phyloP scores from a whole-genome alignment of 2,797 vertebrate species.

The Phrynocephalus forsythii region DNA sequence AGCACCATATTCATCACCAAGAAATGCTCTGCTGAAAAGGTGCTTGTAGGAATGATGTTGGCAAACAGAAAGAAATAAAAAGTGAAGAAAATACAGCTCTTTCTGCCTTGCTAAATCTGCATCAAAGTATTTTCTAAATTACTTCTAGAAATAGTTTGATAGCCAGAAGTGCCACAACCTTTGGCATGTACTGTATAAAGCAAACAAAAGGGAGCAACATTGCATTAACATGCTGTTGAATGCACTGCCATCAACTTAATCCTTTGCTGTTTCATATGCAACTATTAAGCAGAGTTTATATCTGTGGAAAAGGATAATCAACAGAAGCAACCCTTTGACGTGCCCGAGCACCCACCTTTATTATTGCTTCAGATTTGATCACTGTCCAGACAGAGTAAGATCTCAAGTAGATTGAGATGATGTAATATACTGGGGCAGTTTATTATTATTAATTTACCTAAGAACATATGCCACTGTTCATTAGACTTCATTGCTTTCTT shows the following conservation, averaged over 20 bases:
- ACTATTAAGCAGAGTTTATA: background rate
- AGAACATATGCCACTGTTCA: no score
- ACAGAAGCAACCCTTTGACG: background rate
- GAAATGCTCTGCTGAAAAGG: background rate
- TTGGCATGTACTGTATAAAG: background rate
- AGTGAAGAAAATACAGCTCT: background rate
- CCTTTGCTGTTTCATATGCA: background rate
- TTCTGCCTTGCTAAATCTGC: background rate
- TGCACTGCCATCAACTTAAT: background rate
- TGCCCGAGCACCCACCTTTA: background rate
- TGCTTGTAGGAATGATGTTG: background rate
- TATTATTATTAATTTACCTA: no score
- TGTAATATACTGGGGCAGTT: no score
- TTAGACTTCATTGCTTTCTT: no score
- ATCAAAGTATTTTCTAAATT: background rate
- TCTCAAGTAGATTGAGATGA: background rate
- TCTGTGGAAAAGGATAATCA: background rate
- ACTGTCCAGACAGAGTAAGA: background rate
- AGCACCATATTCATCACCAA: background rate
- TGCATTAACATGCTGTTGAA: background rate
- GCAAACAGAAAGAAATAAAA: no score
- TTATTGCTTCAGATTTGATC: constrained; percentile 28
- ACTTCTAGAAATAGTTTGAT: background rate
- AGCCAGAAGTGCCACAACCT: background rate
- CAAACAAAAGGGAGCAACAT: background rate